Evolutionary conservation across 2,888 invertebrate species (phyloP).

Genomic region (Subacronicta megacephala): DNA sequence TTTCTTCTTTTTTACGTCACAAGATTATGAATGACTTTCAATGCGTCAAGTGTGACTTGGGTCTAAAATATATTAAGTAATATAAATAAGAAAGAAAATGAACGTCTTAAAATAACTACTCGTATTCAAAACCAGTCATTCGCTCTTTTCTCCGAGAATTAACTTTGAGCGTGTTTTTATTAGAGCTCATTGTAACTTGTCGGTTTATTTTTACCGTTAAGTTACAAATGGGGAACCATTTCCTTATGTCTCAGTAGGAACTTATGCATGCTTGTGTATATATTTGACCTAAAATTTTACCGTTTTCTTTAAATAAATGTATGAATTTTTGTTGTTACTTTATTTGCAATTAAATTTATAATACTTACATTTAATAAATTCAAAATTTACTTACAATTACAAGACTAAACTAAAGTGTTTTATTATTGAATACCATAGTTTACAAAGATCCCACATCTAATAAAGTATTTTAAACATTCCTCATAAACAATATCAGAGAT

Average conservation of each 20-base stretch:
- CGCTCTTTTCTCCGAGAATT: constrained; percentile 1
- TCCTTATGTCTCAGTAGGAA: neutral
- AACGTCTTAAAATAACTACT: neutral
- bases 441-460: too few relatives aligned
- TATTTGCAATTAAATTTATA: too few relatives aligned
- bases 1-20: too few relatives aligned
- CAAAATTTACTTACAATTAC: too few relatives aligned
- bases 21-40: neutral
- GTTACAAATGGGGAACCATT: neutral
- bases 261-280: neutral
- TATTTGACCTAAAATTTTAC: too few relatives aligned
- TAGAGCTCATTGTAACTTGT: constrained; percentile 1
- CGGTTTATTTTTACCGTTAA: constrained; percentile 1
- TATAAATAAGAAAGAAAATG: neutral
- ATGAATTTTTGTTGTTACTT: too few relatives aligned
- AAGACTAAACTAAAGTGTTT: too few relatives aligned
- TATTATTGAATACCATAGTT: too few relatives aligned
- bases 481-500: too few relatives aligned
- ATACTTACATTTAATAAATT: too few relatives aligned
- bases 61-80: neutral
- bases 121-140: neutral
- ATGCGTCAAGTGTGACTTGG: neutral
- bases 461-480: too few relatives aligned
- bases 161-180: neutral
- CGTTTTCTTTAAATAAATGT: too few relatives aligned